Conservation (phyloP, 1,140 invertebrate species). For the Brachionus plicatilis region DNA sequence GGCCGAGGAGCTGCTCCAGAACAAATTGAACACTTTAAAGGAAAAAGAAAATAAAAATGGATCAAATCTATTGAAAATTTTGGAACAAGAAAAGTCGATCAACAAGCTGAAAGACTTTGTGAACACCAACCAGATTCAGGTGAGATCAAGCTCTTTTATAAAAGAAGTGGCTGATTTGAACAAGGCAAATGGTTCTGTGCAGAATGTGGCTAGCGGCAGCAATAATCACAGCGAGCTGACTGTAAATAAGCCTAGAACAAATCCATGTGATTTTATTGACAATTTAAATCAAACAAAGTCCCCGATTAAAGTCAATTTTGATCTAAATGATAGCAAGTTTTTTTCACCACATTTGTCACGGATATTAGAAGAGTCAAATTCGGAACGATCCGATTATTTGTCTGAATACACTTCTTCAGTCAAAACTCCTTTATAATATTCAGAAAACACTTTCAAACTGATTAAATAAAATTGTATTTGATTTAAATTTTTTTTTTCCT, state of each 20-base stretch:
- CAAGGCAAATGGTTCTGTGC: not conserved
- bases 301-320: not conserved
- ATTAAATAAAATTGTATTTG: too few relatives aligned
- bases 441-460: too few relatives aligned
- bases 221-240: not conserved
- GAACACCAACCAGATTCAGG: not conserved
- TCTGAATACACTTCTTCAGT: not conserved
- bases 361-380: not conserved
- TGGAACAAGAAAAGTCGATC: not conserved
- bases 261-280: not conserved
- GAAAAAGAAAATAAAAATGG: not conserved
- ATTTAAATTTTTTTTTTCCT: too few relatives aligned
- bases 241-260: not conserved
- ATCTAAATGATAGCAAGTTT: conserved; percentile 13
- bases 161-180: not conserved
- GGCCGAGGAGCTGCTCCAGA: not conserved
- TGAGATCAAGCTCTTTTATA: not conserved
- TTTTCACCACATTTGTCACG: not conserved
- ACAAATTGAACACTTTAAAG: not conserved
- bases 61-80: not conserved
- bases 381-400: not conserved
- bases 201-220: not conserved
- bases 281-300: not conserved
- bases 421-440: not conserved
- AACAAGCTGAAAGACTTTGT: not conserved